A percentile compares a stretch with the other conserved stretches of the same genome.
phyloP scores from a whole-genome alignment of 2,888 invertebrate species.

The Ganaspis brasiliensis region DNA sequence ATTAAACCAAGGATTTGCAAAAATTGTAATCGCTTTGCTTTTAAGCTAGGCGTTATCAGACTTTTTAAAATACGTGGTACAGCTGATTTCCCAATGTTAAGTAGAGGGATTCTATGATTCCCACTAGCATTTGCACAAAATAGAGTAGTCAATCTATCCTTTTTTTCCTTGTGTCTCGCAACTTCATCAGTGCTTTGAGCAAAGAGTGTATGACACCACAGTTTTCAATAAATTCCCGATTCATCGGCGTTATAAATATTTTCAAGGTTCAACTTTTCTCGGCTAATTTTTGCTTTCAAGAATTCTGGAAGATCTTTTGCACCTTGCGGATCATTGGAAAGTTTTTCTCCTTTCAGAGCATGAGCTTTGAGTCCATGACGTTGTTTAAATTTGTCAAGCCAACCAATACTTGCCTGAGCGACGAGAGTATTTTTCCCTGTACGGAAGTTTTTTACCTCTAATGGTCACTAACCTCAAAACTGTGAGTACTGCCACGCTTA shows the following conservation, averaged over 20 bases:
- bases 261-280: neutral
- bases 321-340: neutral
- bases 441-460: too few relatives aligned
- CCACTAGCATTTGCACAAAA: slow-evolving; percentile 34
- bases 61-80: neutral
- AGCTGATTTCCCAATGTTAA: slow-evolving; percentile 24
- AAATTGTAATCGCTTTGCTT: neutral
- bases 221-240: slow-evolving; percentile 11
- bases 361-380: neutral
- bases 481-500: too few relatives aligned
- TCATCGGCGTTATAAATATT: too few relatives aligned
- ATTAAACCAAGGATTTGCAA: neutral
- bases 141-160: slow-evolving; percentile 21
- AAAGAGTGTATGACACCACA: neutral
- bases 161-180: neutral
- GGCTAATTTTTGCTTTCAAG: neutral
- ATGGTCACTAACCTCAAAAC: too few relatives aligned
- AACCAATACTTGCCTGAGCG: neutral
- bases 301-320: neutral
- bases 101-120: neutral
- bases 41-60: neutral
- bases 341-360: neutral
- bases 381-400: neutral
- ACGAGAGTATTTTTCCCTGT: too few relatives aligned
- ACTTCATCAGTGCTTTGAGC: too few relatives aligned